Evolutionary conservation across 2,888 invertebrate genomes (phyloP), one percentile per base, ranked within the genome.

Genomic region (Scotopteryx bipunctaria): DNA sequence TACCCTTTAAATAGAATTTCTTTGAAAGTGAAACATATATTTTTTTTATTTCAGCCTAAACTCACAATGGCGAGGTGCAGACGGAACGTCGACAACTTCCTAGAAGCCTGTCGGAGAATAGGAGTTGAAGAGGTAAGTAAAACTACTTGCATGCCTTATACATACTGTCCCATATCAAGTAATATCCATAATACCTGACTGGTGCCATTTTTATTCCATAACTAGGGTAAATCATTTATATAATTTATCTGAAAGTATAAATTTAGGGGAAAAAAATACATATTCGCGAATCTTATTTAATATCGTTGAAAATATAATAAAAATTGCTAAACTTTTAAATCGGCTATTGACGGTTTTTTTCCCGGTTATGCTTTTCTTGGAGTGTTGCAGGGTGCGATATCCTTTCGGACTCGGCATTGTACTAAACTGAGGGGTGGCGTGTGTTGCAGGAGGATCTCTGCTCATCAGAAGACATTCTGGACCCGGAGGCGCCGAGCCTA

Each of bases 51-150:
- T 29, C 87, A 98, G 98, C 97, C 98, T 25, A 98, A 98, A 84
- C 85, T 98, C 65, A 96, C 98, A n/a, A 95, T 97, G 94, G 97
- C 98, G 31, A 94, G 98, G 69, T 98, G 98, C 91, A 93, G 98
- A 70, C 92, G 97, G 73, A 98, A 98, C 81, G 98, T 98, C 17
- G 98, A 98, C 80, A 98, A 98, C 87, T 98, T 98, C 77, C 88
- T 98, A 66, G 97, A 98, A 75, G 98, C 98, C 14, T 98, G 98
- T 85, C 93, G 97, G 55, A 96, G 94, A 85, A 96, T 98, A 71
- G 98, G 98, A 62, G 97, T 98, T 8, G 95, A 97, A 86, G 97
- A 98, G 95, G 98, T 98, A 86, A 93, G 94, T 73, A 33, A n/a
- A n/a, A n/a, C n/a, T n/a, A n/a, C n/a, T n/a, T n/a, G n/a, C n/a